phyloP scores from a whole-genome alignment of 2,113 vertebrate species.

The Lynx canadensis region DNA sequence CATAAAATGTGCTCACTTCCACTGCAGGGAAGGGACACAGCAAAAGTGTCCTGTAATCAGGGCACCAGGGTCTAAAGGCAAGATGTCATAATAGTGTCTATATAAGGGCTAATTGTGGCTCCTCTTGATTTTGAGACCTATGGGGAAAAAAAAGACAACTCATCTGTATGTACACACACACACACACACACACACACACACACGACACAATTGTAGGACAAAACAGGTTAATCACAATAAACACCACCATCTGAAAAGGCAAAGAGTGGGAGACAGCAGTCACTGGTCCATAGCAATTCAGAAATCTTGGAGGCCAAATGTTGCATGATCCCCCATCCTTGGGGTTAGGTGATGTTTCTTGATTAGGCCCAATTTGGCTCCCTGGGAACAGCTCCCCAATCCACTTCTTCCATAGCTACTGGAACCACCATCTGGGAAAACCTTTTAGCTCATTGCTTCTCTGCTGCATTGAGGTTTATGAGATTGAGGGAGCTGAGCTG shows the following conservation, averaged over 20 bases:
- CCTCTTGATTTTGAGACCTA: neutral
- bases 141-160: neutral
- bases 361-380: neutral
- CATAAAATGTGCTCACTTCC: neutral
- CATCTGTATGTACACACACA: no score
- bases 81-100: no score
- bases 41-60: neutral
- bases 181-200: fast-evolving
- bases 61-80: neutral
- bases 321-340: neutral
- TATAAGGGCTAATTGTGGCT: neutral
- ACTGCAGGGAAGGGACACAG: neutral
- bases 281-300: neutral
- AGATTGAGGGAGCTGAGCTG: neutral
- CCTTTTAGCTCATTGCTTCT: neutral
- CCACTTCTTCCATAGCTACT: neutral
- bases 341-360: neutral
- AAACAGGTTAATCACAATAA: neutral
- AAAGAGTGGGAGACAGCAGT: neutral
- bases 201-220: neutral
- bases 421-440: neutral
- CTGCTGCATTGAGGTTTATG: neutral
- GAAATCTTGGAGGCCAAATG: neutral
- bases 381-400: neutral
- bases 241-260: neutral